These are phyloP conservation scores for Drosophila baimaii DNA, from an alignment of 1,140 invertebrate genomes.

Conservation along the genomic window DNA sequence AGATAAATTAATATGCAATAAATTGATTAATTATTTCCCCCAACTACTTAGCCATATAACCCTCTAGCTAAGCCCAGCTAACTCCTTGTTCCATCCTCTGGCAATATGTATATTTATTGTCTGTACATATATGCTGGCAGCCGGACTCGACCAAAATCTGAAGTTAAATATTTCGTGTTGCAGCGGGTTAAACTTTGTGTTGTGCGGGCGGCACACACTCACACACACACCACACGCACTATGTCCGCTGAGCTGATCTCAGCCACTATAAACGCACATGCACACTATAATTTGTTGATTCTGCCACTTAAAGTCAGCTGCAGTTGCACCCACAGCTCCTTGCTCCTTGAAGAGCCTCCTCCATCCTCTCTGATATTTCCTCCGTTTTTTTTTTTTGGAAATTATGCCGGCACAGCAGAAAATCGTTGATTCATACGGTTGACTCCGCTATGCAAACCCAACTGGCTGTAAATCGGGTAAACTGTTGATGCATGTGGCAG, in stretches of 20 bases:
- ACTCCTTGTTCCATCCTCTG: constrained; percentile 2
- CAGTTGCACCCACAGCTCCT: constrained; percentile 20
- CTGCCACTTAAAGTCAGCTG: constrained; percentile 60
- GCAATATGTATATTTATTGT: constrained; percentile 8
- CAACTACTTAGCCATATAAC: no score
- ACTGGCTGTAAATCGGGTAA: constrained; percentile 80
- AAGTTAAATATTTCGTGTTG: constrained; percentile 78
- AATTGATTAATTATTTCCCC: no score
- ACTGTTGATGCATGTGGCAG: constrained; percentile 73
- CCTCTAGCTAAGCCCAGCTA: neutral
- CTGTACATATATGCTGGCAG: constrained; percentile 40
- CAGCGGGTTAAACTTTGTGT: constrained; percentile 54
- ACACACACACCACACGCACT: constrained; percentile 36
- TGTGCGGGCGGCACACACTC: constrained; percentile 53
- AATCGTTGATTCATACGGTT: constrained; percentile 81
- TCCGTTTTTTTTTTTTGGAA: constrained; percentile 59
- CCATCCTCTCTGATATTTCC: neutral
- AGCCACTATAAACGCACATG: constrained; percentile 11
- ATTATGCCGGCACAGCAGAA: constrained; percentile 76
- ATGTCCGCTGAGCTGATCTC: constrained; percentile 25
- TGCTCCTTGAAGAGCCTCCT: constrained; percentile 23
- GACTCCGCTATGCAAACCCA: constrained; percentile 77
- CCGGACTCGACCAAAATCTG: constrained; percentile 65
- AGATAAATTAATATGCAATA: no score
- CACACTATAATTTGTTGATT: constrained; percentile 78